These are phyloP conservation scores for Paraescarpia echinospica DNA, from an alignment of 1,140 invertebrate genomes.

Conservation along the genomic window DNA sequence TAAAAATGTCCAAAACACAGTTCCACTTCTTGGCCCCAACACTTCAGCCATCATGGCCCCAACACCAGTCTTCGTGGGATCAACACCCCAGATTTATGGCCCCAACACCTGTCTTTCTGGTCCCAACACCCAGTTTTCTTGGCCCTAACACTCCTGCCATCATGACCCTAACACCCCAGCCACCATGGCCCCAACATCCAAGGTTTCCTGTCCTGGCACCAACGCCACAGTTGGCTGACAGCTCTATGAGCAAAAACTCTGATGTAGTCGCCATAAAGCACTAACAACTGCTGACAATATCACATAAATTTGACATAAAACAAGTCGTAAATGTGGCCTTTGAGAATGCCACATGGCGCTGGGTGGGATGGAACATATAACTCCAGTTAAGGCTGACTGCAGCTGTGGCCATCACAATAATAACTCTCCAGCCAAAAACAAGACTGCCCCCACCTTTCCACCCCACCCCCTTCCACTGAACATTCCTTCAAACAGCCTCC, in stretches of 20 bases:
- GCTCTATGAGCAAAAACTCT: background rate
- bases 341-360: background rate
- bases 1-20: too few relatives aligned
- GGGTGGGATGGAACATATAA: background rate
- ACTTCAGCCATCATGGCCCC: too few relatives aligned
- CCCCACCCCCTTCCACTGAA: background rate
- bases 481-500: background rate
- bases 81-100: too few relatives aligned
- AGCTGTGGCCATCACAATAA: background rate
- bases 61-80: too few relatives aligned
- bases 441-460: background rate
- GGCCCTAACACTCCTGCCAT: too few relatives aligned
- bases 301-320: background rate
- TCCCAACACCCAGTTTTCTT: too few relatives aligned
- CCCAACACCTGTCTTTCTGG: too few relatives aligned
- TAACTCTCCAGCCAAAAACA: background rate
- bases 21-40: too few relatives aligned
- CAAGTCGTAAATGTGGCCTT: background rate
- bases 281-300: conserved; percentile 5
- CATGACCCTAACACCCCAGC: too few relatives aligned
- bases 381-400: background rate
- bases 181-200: too few relatives aligned
- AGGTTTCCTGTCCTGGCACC: background rate
- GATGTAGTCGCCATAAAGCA: background rate
- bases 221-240: background rate